Base-by-base conservation (phyloP, 2,888 invertebrate species). In the Lottia gigantea region DNA sequence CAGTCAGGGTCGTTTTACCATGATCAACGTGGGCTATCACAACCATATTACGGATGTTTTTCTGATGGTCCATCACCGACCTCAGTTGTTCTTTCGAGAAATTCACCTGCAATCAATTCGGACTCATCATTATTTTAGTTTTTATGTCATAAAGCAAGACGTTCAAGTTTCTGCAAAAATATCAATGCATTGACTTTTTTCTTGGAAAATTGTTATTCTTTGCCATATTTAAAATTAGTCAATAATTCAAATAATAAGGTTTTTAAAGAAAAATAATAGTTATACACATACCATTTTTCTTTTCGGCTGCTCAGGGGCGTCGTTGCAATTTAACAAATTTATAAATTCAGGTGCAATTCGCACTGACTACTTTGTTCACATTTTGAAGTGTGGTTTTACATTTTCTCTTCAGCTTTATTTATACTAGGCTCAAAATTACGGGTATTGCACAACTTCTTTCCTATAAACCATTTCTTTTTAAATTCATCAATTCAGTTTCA, bases 21-120 rank as follows among this genome's bases (percentile, higher is more conserved):
- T 99, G 99, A 92, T 99, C 99, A 84, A 99, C 99, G 91, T 99
- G 99, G 86, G 99, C 99, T 89, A 99, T 99, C 91, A 99, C 99
- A 89, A 98, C 98, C 97, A 99, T 99, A 92, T 99, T 99, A 90
- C 99, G 94, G 92, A 99, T 98, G 90, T 99, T 98, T 92, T 92
- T 93, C 92, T 97, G 97, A 91, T 95, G 95, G 95, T 98, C 98
- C 99, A 99, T 99, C 94, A 98, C 95, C 90, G 89, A 92, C 91
- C 98, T 95, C 92, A 99, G 97, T 92, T 98, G 97, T 92, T 98
- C 98, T 91, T 98, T 95, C 82, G 98, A 98, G 91, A 99, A 98
- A 93, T 99, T 98, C 93, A 99, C 98, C 99, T 98, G 72, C 49
- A 80, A 71, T 25, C n/a, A n/a, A n/a, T n/a, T n/a, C n/a, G n/a